A percentile compares a stretch with the other conserved stretches of the same genome.
These are phyloP conservation scores for Apoda limacodes DNA, from an alignment of 2,888 invertebrate species.

Conservation along the genomic window DNA sequence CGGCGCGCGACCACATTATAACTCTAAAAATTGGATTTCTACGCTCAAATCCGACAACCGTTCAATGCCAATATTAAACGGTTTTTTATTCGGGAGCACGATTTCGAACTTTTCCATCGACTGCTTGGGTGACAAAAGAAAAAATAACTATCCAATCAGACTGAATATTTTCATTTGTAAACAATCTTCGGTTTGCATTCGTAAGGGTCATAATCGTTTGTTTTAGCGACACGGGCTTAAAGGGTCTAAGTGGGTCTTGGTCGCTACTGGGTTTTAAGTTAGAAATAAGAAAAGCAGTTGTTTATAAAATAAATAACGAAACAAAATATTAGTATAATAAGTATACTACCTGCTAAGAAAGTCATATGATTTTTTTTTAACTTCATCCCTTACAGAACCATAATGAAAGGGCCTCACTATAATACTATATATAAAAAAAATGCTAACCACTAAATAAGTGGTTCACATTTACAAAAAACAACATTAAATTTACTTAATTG, in stretches of 20 bases:
- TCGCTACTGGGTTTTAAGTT: not conserved
- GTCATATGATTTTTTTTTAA: not conserved
- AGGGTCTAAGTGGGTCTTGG: not conserved
- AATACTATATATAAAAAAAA: no score
- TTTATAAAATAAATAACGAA: not conserved
- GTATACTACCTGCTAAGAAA: no score
- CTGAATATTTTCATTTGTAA: slow-evolving; percentile 2
- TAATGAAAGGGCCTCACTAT: no score
- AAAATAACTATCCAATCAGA: slow-evolving; percentile 32
- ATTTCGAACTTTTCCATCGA: slow-evolving; percentile 58
- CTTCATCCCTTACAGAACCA: no score
- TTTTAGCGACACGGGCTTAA: not conserved
- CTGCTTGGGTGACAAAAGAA: slow-evolving; percentile 55
- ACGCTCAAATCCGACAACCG: slow-evolving; percentile 44
- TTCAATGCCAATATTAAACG: slow-evolving; percentile 64
- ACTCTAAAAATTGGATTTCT: slow-evolving; percentile 41
- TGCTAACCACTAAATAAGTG: no score
- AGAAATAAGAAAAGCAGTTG: slow-evolving; percentile 5
- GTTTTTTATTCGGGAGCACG: slow-evolving; percentile 46
- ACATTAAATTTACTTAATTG: no score
- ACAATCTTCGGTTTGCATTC: not conserved
- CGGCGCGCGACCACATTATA: slow-evolving; percentile 14
- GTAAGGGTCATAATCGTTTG: not conserved
- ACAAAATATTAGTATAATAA: no score
- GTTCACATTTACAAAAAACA: no score